A percentile compares a stretch with the other conserved stretches of the same genome.
These are phyloP conservation scores for Apocrypta bakeri DNA, from an alignment of 1,140 invertebrate species.

Conservation along the genomic window DNA sequence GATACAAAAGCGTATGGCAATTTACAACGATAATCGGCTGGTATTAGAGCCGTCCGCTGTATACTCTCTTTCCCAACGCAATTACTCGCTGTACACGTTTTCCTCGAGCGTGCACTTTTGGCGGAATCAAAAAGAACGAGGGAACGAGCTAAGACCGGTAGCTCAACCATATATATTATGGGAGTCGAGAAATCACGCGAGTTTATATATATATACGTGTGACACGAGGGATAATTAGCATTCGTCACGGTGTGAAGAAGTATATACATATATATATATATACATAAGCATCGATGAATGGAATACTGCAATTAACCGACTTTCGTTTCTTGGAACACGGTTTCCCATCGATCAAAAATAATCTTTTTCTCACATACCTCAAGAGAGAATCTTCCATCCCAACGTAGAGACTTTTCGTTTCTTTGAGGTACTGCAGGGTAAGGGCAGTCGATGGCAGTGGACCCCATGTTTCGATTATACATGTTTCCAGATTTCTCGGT, in stretches of 20 bases:
- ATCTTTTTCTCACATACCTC: conserved; percentile 63
- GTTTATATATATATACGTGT: neutral
- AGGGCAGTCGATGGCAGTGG: conserved; percentile 80
- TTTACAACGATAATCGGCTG: neutral
- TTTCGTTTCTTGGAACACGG: neutral
- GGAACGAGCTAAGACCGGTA: neutral
- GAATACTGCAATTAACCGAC: conserved; percentile 32
- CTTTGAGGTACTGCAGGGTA: conserved; percentile 86
- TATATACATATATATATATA: neutral
- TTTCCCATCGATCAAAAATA: neutral
- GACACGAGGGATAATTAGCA: conserved; percentile 61
- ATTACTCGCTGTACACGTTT: neutral
- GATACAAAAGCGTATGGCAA: neutral
- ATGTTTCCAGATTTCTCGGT: conserved; percentile 81
- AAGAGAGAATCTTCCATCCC: conserved; percentile 83
- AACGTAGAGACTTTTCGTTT: conserved; percentile 87
- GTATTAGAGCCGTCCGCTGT: neutral
- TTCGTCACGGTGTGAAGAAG: neutral
- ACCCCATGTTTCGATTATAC: conserved; percentile 90
- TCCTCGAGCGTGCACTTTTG: neutral
- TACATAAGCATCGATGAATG: neutral
- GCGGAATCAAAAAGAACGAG: neutral
- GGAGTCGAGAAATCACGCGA: conserved; percentile 50
- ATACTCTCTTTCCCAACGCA: neutral
- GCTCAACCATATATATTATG: neutral